Conservation (phyloP, 1,140 invertebrate genomes). For the Stenopsyche tienmushanensis region DNA sequence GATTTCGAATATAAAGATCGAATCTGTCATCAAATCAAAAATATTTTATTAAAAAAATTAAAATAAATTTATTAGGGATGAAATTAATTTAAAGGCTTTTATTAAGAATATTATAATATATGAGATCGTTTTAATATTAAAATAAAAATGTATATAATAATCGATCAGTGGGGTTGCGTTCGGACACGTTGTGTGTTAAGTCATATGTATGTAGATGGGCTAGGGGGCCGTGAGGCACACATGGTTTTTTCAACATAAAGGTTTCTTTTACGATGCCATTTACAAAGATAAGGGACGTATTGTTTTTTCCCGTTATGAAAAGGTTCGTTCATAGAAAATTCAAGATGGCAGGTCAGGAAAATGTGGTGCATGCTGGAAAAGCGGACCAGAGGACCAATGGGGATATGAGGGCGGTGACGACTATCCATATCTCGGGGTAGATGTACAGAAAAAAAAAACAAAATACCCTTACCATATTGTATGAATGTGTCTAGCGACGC, state of each 20-base stretch:
- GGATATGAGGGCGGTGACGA: slow-evolving; percentile 20
- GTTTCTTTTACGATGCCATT: slow-evolving; percentile 28
- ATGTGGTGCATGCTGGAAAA: slow-evolving; percentile 23
- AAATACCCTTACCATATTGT: background rate
- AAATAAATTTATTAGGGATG: background rate
- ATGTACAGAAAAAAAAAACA: no score
- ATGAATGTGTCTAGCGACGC: no score
- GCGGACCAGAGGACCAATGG: slow-evolving; percentile 17
- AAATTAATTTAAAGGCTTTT: no score
- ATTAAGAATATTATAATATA: no score
- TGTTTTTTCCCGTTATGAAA: slow-evolving; percentile 33
- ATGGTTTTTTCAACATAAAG: slow-evolving; percentile 23
- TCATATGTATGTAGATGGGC: slow-evolving; percentile 10
- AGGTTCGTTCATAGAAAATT: slow-evolving; percentile 40
- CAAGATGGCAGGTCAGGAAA: slow-evolving; percentile 37
- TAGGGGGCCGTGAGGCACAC: background rate
- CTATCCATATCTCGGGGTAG: no score
- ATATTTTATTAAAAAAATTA: no score
- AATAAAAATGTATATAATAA: no score
- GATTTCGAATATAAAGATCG: no score
- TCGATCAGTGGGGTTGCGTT: background rate
- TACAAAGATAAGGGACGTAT: slow-evolving; percentile 32
- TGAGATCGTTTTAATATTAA: no score
- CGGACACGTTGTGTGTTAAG: background rate
- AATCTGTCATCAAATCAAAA: no score